Evolutionary conservation across 2,888 invertebrate species (phyloP), one percentile per base, ranked within the genome.

Genomic region (Sinopyrophorus schimmeli): DNA sequence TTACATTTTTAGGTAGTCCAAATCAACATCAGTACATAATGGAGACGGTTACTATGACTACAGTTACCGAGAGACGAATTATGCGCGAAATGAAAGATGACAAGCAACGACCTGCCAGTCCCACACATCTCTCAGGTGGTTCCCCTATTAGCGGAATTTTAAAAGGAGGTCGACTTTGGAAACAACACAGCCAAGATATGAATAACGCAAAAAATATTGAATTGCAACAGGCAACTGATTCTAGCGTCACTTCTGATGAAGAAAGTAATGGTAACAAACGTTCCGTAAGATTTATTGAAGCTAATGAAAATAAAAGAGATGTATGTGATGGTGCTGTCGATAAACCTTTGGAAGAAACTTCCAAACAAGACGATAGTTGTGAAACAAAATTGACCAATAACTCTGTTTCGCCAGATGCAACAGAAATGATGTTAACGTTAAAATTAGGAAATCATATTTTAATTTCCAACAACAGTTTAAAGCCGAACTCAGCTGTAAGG

Each of bases 401-500:
- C 39, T 65, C 68, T 5, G 55, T 62, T 9, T 66, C 70, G 3
- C 68, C 70, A 10, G 75, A 76, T 51, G 65, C 71, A 1, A 67
- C 76, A 10, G 80, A 80, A 60, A 72, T 80, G 66, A 78, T 77
- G 53, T 64, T 81, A 20, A 77, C 79, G 3, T 79, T 81, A 63
- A 79, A 80, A 61, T 69, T 81, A 16, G 80, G 79, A 18, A 78
- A 76, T 58, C 77, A 78, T 49, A 74, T 79, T 9, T 65, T 80
- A 34, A 76, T 77, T 27, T 75, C 76, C 9, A 80, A 80, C 62
- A 80, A 81, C 61, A 80, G 79, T 57, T 63, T 79, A 26, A 79
- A 80, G 57, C 81, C 89, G 3, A 90, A 89, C 70, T 91, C 91
- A 0, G 92, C 92, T 2, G 88, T 91, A 4, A 80, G 90, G 43